Conservation (phyloP, 2,888 invertebrate genomes). For the Mythimna impura region DNA sequence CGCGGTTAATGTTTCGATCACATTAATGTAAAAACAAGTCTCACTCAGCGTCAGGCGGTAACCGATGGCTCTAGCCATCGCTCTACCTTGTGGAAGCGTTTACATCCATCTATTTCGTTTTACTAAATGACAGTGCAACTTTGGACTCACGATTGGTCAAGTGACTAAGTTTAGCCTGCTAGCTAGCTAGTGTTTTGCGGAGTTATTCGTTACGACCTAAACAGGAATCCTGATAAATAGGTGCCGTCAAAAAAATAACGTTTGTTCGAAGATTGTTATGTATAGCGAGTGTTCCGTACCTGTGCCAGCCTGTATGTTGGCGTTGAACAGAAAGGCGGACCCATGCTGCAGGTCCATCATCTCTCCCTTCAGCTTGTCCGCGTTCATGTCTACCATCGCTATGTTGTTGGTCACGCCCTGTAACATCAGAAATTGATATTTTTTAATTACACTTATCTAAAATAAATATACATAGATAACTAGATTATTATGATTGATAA, state of each 20-base stretch:
- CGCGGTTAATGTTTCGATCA: too few species aligned
- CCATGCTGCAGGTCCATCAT: slow-evolving; percentile 98
- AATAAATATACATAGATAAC: too few species aligned
- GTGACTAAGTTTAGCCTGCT: too few species aligned
- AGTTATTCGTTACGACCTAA: too few species aligned
- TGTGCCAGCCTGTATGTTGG: slow-evolving; percentile 93
- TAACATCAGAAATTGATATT: slow-evolving; percentile 21
- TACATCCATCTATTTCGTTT: neutral
- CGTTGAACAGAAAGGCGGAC: slow-evolving; percentile 94
- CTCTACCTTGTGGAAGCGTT: neutral
- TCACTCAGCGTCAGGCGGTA: neutral
- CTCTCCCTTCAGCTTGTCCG: slow-evolving; percentile 96
- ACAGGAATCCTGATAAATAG: neutral
- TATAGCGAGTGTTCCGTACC: slow-evolving; percentile 66
- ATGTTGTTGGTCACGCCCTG: slow-evolving; percentile 95
- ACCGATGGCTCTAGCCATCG: neutral
- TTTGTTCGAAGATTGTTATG: neutral
- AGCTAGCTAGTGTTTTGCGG: too few species aligned
- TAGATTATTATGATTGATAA: neutral
- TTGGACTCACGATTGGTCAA: too few species aligned
- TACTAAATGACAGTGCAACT: too few species aligned
- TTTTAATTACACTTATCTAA: neutral
- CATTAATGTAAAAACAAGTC: too few species aligned
- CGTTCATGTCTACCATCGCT: slow-evolving; percentile 95
- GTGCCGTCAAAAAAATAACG: neutral